These are phyloP conservation scores for Drosophila ananassae DNA, from an alignment of 1,140 invertebrate genomes.

Conservation along the genomic window DNA sequence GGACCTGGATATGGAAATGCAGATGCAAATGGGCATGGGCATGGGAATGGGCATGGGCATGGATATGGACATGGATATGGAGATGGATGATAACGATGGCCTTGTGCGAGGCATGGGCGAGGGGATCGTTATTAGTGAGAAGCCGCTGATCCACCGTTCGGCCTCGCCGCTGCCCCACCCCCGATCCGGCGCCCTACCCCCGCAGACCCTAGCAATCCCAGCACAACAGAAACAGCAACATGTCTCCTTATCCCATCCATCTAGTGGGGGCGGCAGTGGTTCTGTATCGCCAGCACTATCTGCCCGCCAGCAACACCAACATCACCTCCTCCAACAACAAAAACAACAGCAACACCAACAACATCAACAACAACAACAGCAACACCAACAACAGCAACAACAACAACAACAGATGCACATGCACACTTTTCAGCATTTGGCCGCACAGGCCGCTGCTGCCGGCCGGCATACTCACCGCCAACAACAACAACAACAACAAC, in stretches of 20 bases:
- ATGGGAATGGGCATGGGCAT: constrained; percentile 35
- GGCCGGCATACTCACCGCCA: constrained; percentile 62
- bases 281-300: constrained; percentile 77
- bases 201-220: constrained; percentile 80
- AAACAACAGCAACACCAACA: constrained; percentile 48
- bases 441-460: constrained; percentile 74
- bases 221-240: constrained; percentile 66
- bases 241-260: constrained; percentile 52
- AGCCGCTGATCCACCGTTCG: constrained; percentile 82
- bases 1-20: constrained; percentile 63
- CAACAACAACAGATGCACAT: constrained; percentile 73
- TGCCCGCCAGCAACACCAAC: constrained; percentile 78
- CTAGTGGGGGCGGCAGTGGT: constrained; percentile 64
- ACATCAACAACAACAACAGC: constrained; percentile 54
- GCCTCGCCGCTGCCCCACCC: constrained; percentile 78
- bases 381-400: constrained; percentile 61
- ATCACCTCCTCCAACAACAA: constrained; percentile 55
- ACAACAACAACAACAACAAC: constrained; percentile 41
- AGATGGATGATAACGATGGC: constrained; percentile 1
- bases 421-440: constrained; percentile 79
- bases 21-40: constrained; percentile 43
- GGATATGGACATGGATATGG: constrained; percentile 55
- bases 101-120: constrained; percentile 15
- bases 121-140: constrained; percentile 73
- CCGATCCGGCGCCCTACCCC: constrained; percentile 70